Evolutionary conservation across 2,113 vertebrate species (phyloP), one percentile per base, ranked within the genome.

Genomic region (Alexandromys fortis): DNA sequence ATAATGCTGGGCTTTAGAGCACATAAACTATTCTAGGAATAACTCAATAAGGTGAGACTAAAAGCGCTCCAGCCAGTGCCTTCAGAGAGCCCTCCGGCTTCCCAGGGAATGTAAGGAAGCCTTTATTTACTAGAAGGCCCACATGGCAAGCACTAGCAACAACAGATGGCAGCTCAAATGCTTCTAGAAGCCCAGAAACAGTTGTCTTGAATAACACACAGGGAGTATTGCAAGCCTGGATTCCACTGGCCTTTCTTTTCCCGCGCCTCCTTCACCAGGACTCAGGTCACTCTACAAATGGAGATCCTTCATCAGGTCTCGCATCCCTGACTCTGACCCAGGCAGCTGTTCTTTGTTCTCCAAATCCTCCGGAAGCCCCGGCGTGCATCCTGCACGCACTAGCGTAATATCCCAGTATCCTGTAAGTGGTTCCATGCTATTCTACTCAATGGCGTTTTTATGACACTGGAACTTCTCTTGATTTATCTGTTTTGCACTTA

Each of bases 401-500:
- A 92, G 47, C 82, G 28, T 81, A 0, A 0, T 4, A 97, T 42
- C 91, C 26, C 97, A 97, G 94, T 87, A 95, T 42, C 65, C 83
- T 95, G 19, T 58, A 93, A 96, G 83, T 93, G 96, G 70, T 97
- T 98, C 96, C 94, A 95, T 26, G 95, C 81, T 55, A 92, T 95
- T 97, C 94, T 96, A 38, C 75, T 96, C 77, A 79, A 28, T 96
- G 96, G 92, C 96, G 96, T 96, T 97, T 98, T 98, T 97, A 97
- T 75, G 94, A 83, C 91, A 88, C 76, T 83, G 83, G 91, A 97
- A 96, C 87, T 93, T 95, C 86, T 94, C 73, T 87, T 90, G 96
- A 98, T 98, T 98, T 98, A 97, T 95, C 86, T 92, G 73, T 95
- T 97, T 98, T 98, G 85, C 86, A 96, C 96, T 98, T 94, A 95